Conservation (phyloP, 2,113 vertebrate genomes). For the Martes martes region DNA sequence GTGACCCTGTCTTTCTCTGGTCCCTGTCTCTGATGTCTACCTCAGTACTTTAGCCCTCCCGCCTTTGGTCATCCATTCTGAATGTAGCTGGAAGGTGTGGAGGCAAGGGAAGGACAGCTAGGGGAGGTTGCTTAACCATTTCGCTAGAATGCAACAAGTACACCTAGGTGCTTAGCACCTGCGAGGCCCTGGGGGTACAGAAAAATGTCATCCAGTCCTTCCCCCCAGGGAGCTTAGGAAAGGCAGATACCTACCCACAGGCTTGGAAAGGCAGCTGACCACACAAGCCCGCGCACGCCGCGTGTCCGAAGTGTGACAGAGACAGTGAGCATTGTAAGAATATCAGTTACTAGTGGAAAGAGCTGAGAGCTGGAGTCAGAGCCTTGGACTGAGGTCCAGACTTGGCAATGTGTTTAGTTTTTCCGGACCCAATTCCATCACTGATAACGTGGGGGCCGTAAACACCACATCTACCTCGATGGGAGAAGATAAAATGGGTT, state of each 20-base stretch:
- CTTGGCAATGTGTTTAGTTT: neutral
- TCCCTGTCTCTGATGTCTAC: neutral
- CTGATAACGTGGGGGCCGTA: neutral
- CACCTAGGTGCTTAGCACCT: neutral
- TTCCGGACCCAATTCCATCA: neutral
- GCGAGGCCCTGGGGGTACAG: neutral
- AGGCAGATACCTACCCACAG: neutral
- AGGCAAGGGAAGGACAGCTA: neutral
- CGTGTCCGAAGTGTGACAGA: neutral
- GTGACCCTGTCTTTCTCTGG: neutral
- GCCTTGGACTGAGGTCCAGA: neutral
- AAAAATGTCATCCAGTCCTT: neutral
- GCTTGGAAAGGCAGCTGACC: neutral
- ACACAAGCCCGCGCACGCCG: neutral
- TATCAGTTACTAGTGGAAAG: neutral
- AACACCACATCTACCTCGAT: neutral
- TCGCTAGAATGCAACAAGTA: neutral
- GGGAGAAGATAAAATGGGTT: neutral
- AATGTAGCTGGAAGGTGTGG: neutral
- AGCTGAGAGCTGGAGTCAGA: neutral
- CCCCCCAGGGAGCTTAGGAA: neutral
- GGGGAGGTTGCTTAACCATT: neutral
- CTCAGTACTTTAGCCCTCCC: neutral
- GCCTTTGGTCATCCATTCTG: neutral
- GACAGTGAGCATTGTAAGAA: neutral